A percentile compares a stretch with the other conserved stretches of the same genome.
phyloP scores from a whole-genome alignment of 2,113 vertebrate species.

The Forbesichthys agassizii region DNA sequence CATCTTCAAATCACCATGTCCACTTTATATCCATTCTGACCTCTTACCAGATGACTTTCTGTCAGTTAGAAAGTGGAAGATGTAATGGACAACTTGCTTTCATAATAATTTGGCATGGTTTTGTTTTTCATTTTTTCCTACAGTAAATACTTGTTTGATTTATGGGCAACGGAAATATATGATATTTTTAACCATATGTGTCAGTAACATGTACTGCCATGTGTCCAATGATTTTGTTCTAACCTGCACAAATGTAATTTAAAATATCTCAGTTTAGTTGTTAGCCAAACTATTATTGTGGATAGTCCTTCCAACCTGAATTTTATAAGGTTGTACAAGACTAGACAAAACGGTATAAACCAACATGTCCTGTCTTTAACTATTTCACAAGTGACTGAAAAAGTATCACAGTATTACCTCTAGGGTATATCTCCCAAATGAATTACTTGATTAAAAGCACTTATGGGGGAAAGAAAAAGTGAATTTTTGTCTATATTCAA shows the following conservation, averaged over 20 bases:
- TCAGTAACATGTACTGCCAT: conserved; percentile 12
- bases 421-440: conserved; percentile 62
- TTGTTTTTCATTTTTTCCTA: conserved; percentile 40
- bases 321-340: neutral
- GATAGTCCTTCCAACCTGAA: neutral
- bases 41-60: neutral
- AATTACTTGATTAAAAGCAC: conserved; percentile 75
- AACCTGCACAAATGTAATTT: neutral
- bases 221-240: neutral
- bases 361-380: neutral
- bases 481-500: conserved; percentile 71
- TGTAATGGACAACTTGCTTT: neutral
- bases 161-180: conserved; percentile 22
- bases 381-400: conserved; percentile 40
- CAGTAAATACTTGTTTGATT: conserved; percentile 11
- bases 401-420: conserved; percentile 49
- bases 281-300: no score
- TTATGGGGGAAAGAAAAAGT: conserved; percentile 58
- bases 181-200: conserved; percentile 6
- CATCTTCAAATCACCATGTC: neutral
- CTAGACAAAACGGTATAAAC: conserved; percentile 3
- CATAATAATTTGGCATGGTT: conserved; percentile 12
- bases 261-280: neutral
- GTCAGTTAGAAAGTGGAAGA: neutral
- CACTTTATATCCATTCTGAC: neutral